Evolutionary conservation across 2,888 invertebrate species (phyloP).

Genomic region (Campaea margaritaria): DNA sequence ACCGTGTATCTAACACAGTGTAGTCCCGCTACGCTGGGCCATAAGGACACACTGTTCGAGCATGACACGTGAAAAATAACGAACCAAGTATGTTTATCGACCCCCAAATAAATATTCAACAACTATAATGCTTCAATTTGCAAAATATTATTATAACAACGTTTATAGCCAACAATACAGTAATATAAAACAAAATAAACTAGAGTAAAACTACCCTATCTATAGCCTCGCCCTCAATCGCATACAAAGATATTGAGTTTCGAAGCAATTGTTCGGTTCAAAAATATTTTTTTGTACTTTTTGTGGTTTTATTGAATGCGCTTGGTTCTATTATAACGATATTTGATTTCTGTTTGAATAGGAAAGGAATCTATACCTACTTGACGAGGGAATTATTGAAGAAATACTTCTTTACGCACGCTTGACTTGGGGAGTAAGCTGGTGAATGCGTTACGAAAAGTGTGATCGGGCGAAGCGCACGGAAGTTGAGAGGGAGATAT

Average conservation of each 20-base stretch:
- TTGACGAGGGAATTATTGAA: conserved; percentile 18
- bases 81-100: conserved; percentile 2
- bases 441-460: too few species aligned
- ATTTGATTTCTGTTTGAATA: conserved; percentile 29
- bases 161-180: conserved; percentile 21
- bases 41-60: too few species aligned
- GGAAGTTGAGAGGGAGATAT: too few species aligned
- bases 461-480: too few species aligned
- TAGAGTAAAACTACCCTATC: conserved; percentile 15
- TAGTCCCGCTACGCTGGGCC: too few species aligned
- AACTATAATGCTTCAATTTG: conserved; percentile 44
- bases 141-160: conserved; percentile 44
- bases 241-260: conserved; percentile 26
- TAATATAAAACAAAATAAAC: conserved; percentile 24
- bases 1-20: too few species aligned
- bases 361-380: conserved; percentile 19
- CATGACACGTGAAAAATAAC: too few species aligned
- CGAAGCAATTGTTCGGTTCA: conserved; percentile 19
- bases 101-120: conserved; percentile 34
- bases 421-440: too few species aligned
- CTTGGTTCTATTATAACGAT: conserved; percentile 35
- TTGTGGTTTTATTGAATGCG: conserved; percentile 23
- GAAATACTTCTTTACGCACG: too few species aligned
- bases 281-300: conserved; percentile 20
- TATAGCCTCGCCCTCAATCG: conserved; percentile 15